Conservation (phyloP, 2,888 invertebrate genomes). For the Abrostola triplasia region DNA sequence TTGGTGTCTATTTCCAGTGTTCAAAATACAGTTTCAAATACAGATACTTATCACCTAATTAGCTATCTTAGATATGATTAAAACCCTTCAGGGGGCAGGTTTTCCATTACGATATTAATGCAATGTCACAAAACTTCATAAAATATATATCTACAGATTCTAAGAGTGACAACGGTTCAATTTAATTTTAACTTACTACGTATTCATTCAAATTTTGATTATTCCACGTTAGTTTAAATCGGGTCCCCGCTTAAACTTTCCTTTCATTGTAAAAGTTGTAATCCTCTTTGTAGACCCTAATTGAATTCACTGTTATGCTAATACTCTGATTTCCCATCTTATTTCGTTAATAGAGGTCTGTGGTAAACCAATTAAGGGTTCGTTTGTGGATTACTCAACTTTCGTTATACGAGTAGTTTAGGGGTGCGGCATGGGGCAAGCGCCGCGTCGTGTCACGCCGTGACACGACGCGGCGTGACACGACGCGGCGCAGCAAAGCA, state of each 20-base stretch:
- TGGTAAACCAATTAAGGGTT: constrained; percentile 87
- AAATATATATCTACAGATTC: constrained; percentile 6
- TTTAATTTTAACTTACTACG: constrained; percentile 79
- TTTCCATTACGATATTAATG: too few relatives aligned
- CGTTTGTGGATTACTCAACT: constrained; percentile 86
- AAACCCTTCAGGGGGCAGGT: too few relatives aligned
- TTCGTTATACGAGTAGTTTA: constrained; percentile 81
- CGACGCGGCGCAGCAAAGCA: too few relatives aligned
- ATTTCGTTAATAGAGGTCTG: constrained; percentile 88
- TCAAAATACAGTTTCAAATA: not conserved
- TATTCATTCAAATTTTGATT: constrained; percentile 85
- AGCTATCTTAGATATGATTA: too few relatives aligned
- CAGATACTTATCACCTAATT: too few relatives aligned
- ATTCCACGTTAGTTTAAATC: constrained; percentile 84
- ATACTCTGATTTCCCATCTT: constrained; percentile 88
- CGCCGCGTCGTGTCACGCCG: too few relatives aligned
- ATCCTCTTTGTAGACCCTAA: constrained; percentile 88
- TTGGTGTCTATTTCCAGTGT: constrained; percentile 51
- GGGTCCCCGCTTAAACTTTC: constrained; percentile 83
- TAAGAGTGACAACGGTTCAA: constrained; percentile 61
- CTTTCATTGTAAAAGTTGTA: constrained; percentile 88
- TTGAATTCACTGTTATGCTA: constrained; percentile 89
- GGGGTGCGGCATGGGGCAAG: constrained; percentile 64
- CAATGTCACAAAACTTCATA: not conserved
- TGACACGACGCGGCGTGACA: too few relatives aligned